Percentiles rank a stretch among this genome's conserved stretches.
phyloP scores from a whole-genome alignment of 1,140 invertebrate species.

The Stenopsyche tienmushanensis region DNA sequence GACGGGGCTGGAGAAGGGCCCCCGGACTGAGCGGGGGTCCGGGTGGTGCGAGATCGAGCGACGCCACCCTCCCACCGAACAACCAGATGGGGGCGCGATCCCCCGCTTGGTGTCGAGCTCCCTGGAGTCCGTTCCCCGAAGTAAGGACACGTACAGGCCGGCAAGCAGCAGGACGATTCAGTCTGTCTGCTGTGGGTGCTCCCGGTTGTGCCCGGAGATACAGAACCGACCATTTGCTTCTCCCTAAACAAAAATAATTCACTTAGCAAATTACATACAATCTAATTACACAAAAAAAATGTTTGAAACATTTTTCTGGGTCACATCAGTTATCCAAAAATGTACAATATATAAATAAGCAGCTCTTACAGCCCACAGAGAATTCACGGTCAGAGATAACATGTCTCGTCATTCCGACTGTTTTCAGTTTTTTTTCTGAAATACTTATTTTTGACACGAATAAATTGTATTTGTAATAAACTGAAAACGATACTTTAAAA shows the following conservation, averaged over 20 bases:
- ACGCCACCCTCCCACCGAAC: conserved; percentile 28
- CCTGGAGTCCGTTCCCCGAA: conserved; percentile 64
- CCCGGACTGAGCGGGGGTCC: conserved; percentile 51
- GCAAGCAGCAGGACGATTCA: conserved; percentile 59
- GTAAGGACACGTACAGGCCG: conserved; percentile 76
- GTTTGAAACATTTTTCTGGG: background rate
- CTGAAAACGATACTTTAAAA: too few relatives aligned
- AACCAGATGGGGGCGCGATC: conserved; percentile 39
- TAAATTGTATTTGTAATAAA: too few relatives aligned
- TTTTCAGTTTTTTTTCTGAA: too few relatives aligned
- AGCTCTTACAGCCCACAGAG: too few relatives aligned
- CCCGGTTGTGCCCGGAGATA: conserved; percentile 16
- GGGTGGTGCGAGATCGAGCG: conserved; percentile 48
- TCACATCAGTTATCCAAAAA: too few relatives aligned
- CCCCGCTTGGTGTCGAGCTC: conserved; percentile 43
- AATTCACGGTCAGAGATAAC: too few relatives aligned
- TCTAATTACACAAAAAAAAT: background rate
- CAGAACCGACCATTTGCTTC: conserved; percentile 29
- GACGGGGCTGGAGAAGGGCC: conserved; percentile 46
- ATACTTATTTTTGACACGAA: too few relatives aligned
- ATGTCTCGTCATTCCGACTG: too few relatives aligned
- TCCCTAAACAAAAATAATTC: conserved; percentile 25
- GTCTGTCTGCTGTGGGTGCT: conserved; percentile 48
- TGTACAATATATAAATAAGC: too few relatives aligned
- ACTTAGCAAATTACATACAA: too few relatives aligned